Percentiles rank a stretch among this genome's conserved stretches.
These are phyloP conservation scores for Dicranocentrus wangi DNA, from an alignment of 2,888 invertebrate genomes.

Conservation along the genomic window DNA sequence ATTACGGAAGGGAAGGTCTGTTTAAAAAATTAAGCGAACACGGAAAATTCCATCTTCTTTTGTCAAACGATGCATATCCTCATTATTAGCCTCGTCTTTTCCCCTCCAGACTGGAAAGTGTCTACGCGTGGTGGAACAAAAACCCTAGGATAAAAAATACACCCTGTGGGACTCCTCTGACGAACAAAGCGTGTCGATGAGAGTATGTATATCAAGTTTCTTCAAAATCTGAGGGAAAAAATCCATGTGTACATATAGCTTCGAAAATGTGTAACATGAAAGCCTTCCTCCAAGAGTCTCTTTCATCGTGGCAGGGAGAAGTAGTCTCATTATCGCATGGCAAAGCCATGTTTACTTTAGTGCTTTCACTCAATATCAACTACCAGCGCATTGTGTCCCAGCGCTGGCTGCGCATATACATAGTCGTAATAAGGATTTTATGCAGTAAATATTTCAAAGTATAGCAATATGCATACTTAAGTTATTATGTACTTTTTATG, in stretches of 20 bases:
- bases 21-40: conserved; percentile 34
- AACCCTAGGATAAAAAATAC: conserved; percentile 7
- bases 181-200: conserved; percentile 56
- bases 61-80: conserved; percentile 57
- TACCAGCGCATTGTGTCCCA: too few relatives aligned
- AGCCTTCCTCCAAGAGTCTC: conserved; percentile 9
- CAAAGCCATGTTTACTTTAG: conserved; percentile 48
- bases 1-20: neutral
- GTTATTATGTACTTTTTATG: conserved; percentile 23
- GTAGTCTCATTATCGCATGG: conserved; percentile 57
- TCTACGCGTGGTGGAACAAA: conserved; percentile 9
- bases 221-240: neutral
- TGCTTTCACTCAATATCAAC: conserved; percentile 30
- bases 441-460: too few relatives aligned
- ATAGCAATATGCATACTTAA: neutral
- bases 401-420: too few relatives aligned
- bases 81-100: conserved; percentile 36
- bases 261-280: too few relatives aligned
- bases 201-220: too few relatives aligned
- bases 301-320: conserved; percentile 14
- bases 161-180: conserved; percentile 49
- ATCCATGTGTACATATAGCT: neutral
- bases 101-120: neutral
- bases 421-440: too few relatives aligned
- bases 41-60: conserved; percentile 34